Percentiles rank a stretch among this genome's conserved stretches.
These are phyloP conservation scores for Leucophenga maculata DNA, from an alignment of 2,888 invertebrate species.

Conservation along the genomic window DNA sequence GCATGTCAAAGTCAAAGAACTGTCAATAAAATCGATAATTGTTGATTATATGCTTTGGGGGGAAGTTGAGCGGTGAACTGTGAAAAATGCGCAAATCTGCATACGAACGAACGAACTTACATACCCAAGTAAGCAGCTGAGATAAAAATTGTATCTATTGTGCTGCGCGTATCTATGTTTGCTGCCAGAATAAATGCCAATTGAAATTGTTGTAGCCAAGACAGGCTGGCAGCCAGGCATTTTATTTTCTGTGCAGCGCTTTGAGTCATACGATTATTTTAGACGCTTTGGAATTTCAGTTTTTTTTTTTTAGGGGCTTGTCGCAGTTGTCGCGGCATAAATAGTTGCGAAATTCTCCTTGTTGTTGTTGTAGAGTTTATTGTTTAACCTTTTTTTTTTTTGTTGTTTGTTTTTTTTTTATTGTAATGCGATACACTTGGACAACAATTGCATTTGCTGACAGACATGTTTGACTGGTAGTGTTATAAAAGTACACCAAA, in stretches of 20 bases:
- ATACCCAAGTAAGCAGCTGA: too few species aligned
- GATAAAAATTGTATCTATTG: too few species aligned
- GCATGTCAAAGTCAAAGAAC: conserved; percentile 55
- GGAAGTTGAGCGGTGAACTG: too few species aligned
- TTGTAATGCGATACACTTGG: conserved; percentile 28
- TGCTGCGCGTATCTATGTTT: conserved; percentile 29
- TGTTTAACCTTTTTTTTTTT: not conserved
- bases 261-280: not conserved
- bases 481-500: not conserved
- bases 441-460: too few species aligned
- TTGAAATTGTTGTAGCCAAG: too few species aligned
- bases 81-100: too few species aligned
- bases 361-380: not conserved
- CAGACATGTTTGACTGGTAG: conserved; percentile 7
- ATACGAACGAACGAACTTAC: too few species aligned
- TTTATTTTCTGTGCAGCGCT: too few species aligned
- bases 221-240: too few species aligned
- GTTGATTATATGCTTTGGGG: too few species aligned
- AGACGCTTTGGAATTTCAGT: conserved; percentile 3
- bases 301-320: conserved; percentile 50
- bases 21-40: conserved; percentile 56
- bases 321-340: conserved; percentile 39
- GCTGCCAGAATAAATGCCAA: not conserved
- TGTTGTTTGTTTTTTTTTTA: not conserved
- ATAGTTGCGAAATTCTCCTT: conserved; percentile 18